These are phyloP conservation scores for Lasius fuliginosus DNA, from an alignment of 2,888 invertebrate species.

Conservation along the genomic window DNA sequence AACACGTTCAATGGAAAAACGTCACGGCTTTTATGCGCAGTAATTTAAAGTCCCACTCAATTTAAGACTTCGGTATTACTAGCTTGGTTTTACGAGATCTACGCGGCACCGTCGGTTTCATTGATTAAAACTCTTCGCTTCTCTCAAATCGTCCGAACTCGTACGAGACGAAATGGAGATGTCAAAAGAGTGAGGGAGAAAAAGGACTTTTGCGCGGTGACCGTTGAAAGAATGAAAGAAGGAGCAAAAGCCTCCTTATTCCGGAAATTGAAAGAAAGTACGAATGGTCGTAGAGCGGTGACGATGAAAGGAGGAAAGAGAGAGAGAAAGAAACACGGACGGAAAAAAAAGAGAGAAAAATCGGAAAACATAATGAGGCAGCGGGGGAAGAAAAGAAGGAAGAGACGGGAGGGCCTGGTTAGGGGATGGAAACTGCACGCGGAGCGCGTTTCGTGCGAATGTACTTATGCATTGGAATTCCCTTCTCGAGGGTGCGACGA, in stretches of 20 bases:
- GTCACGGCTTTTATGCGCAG: constrained; percentile 21
- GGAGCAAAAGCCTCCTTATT: constrained; percentile 62
- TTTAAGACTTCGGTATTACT: constrained; percentile 40
- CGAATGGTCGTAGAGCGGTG: constrained; percentile 56
- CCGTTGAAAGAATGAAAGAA: constrained; percentile 33
- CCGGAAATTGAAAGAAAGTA: constrained; percentile 74
- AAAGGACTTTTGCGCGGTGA: constrained; percentile 14
- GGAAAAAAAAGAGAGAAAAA: constrained; percentile 5
- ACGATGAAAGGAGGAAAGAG: constrained; percentile 29
- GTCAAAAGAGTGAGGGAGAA: constrained; percentile 21
- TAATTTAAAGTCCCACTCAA: constrained; percentile 31
- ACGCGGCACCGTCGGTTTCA: constrained; percentile 70
- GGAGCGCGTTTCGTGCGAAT: constrained; percentile 62
- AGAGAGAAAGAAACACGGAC: neutral
- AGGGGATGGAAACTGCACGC: constrained; percentile 58
- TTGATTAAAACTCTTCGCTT: constrained; percentile 79
- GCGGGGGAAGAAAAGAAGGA: constrained; percentile 20
- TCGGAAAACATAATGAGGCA: constrained; percentile 25
- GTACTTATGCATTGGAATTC: constrained; percentile 74
- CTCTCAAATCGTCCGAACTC: constrained; percentile 30
- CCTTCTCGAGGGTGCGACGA: constrained; percentile 54
- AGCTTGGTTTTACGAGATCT: constrained; percentile 68
- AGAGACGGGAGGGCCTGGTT: constrained; percentile 45
- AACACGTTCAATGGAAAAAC: constrained; percentile 7
- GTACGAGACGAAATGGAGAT: constrained; percentile 16